Evolutionary conservation across 2,888 invertebrate species (phyloP), one percentile per base, ranked within the genome.

Genomic region (Dascillus cervinus): DNA sequence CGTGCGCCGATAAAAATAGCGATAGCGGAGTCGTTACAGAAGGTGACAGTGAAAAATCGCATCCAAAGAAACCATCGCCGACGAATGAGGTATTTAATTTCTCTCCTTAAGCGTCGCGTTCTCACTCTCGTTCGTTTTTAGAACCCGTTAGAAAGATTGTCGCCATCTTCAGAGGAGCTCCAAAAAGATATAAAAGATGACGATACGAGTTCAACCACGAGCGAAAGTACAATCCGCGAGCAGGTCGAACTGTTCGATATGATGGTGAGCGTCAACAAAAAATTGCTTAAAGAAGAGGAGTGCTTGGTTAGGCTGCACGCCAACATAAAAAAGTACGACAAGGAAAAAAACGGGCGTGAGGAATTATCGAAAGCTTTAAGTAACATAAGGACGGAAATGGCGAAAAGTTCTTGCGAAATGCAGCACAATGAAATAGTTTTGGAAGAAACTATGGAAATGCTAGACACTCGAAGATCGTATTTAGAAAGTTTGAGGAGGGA

Each of bases 161-260:
- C 64, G 9, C 62, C 64, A 13, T 60, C 62, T 3, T 64, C 62
- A 2, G 60, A 62, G 28, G 62, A 62, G 28, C 56, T 60, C 38
- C 51, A 49, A 43, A 59, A 60, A 47, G 52, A 51, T 24, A 48
- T 60, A 29, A 46, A 60, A 26, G 62, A 62, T 42, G 57, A 58
- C 33, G 64, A 60, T 35, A 56, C 61, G 17, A 57, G 58, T 43
- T 62, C 56, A 41, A 65, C 54, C 63, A 71, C 49, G 1, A 72
- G 75, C 25, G 72, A 73, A 52, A 68, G 75, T 50, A 67, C 75
- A 6, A 43, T 71, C 14, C 62, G 64, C 43, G 75, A 76, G 55
- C 79, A 82, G 64, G 71, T 81, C n/a, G 77, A 80, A 49, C 67
- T 83, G 44, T 66, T 82, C 49, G 85, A 86, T 51, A 80, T 77